Evolutionary conservation across 2,113 vertebrate genomes (phyloP).

Genomic region (Physeter macrocephalus): DNA sequence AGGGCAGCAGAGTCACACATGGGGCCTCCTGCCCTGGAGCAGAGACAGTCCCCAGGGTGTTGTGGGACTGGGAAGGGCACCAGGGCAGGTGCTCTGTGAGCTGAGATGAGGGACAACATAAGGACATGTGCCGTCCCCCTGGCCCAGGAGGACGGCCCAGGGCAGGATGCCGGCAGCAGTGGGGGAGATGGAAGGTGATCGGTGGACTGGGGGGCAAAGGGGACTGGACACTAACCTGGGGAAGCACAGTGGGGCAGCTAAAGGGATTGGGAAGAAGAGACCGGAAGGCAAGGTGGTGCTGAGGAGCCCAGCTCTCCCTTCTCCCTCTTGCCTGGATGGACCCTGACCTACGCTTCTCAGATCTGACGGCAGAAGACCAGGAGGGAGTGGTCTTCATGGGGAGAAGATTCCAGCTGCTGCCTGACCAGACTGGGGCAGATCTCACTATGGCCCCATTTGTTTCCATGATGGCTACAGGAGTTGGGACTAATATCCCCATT

Average conservation of each 20-base stretch:
- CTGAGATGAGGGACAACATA: not conserved
- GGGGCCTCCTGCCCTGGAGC: not conserved
- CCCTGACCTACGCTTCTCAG: not conserved
- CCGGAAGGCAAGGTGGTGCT: rapidly evolving
- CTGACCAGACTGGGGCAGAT: no score
- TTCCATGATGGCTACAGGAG: rapidly evolving
- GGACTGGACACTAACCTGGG: not conserved
- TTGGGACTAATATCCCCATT: not conserved
- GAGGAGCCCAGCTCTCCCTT: not conserved
- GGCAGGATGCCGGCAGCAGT: not conserved
- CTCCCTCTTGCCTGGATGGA: not conserved
- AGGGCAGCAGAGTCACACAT: not conserved
- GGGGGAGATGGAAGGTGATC: not conserved
- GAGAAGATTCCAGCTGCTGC: not conserved
- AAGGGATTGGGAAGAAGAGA: not conserved
- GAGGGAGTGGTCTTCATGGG: rapidly evolving
- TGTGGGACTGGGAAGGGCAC: not conserved
- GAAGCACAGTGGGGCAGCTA: not conserved
- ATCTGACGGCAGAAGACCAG: not conserved
- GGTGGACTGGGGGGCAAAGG: rapidly evolving
- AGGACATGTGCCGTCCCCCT: rapidly evolving
- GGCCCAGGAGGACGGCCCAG: no score
- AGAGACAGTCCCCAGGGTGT: not conserved
- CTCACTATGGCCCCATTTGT: no score
- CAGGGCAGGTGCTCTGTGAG: not conserved